phyloP scores from a whole-genome alignment of 2,797 vertebrate genomes.

The Myotis planiceps region DNA sequence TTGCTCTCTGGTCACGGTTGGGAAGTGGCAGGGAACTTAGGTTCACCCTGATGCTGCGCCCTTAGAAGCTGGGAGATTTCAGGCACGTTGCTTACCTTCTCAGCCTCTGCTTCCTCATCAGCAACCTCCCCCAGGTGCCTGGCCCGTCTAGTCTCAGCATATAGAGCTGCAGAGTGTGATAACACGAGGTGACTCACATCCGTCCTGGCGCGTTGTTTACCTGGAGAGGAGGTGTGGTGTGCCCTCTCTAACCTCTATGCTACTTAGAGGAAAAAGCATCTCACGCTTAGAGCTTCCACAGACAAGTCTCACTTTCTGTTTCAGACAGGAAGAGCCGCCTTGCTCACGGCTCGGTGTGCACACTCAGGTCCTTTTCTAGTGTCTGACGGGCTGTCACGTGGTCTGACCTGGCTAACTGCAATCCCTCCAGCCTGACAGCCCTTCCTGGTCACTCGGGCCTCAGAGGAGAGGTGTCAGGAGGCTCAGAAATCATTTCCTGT shows the following conservation, averaged over 20 bases:
- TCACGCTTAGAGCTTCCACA: neutral
- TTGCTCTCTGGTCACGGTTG: neutral
- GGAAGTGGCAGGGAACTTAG: neutral
- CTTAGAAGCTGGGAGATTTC: neutral
- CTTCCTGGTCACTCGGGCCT: neutral
- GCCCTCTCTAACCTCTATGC: neutral
- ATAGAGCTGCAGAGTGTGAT: neutral
- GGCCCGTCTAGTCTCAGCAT: neutral
- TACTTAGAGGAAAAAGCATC: neutral
- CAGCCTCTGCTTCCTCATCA: neutral
- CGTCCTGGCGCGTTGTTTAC: neutral
- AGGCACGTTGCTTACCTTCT: neutral
- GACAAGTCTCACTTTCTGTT: constrained; percentile 31
- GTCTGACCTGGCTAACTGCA: neutral
- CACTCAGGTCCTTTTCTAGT: neutral
- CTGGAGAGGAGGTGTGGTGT: neutral
- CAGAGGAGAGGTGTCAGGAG: neutral
- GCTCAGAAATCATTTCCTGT: neutral
- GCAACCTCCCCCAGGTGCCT: neutral
- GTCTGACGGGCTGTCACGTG: neutral
- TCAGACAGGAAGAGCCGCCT: constrained; percentile 37
- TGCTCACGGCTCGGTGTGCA: neutral
- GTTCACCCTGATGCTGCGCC: neutral
- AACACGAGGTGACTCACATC: neutral
- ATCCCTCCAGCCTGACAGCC: neutral